These are phyloP conservation scores for Dendrolimus pini DNA, from an alignment of 2,888 invertebrate species.

Conservation along the genomic window DNA sequence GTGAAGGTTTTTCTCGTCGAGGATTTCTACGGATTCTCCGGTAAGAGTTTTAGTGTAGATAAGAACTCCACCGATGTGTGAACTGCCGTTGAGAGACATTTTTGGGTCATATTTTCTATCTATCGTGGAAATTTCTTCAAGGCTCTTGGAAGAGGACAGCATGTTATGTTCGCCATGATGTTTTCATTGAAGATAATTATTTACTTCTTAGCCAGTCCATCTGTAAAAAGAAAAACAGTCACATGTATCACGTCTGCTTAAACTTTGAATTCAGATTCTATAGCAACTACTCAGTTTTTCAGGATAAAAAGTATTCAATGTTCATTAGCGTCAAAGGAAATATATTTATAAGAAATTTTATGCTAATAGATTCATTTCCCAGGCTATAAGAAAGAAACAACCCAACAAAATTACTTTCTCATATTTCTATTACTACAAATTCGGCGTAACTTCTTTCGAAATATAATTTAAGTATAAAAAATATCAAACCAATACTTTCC, in stretches of 20 bases:
- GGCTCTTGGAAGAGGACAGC: constrained; percentile 28
- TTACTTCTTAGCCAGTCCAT: constrained; percentile 39
- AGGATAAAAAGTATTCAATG: too few relatives aligned
- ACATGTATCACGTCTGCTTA: too few relatives aligned
- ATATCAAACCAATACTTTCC: neutral
- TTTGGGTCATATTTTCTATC: constrained; percentile 37
- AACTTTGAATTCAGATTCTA: too few relatives aligned
- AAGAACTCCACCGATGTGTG: constrained; percentile 46
- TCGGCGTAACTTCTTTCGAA: too few relatives aligned
- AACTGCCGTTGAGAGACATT: constrained; percentile 54
- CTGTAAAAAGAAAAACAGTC: constrained; percentile 39
- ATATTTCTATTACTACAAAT: too few relatives aligned
- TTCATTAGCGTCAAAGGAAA: too few relatives aligned
- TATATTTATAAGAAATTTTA: too few relatives aligned
- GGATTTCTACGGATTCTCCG: constrained; percentile 59
- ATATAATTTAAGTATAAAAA: neutral
- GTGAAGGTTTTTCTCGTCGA: constrained; percentile 50
- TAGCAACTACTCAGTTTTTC: too few relatives aligned
- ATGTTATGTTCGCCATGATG: constrained; percentile 27
- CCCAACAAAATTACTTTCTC: too few relatives aligned
- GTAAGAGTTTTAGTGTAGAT: constrained; percentile 62
- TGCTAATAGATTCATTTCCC: too few relatives aligned
- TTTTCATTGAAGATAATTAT: constrained; percentile 10
- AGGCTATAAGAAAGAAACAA: too few relatives aligned
- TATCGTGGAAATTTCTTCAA: constrained; percentile 29